Percentiles rank a stretch among this genome's conserved stretches.
Conservation (phyloP, 2,888 invertebrate genomes). For the Sphecodes monilicornis region DNA sequence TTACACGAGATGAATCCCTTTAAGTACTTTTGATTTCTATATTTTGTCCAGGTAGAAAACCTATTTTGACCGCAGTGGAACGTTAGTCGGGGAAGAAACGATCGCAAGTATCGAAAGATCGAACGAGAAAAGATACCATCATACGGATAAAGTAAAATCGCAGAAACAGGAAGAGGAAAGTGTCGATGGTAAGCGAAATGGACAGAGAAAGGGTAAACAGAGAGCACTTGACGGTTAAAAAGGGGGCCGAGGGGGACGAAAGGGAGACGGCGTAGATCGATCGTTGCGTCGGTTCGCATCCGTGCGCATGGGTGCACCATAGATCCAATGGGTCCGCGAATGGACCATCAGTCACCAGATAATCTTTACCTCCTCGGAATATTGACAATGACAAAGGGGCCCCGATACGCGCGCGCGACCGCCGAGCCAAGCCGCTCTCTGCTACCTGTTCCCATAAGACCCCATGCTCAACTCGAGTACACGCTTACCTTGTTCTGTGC, state of each 20-base stretch:
- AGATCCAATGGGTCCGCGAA: slow-evolving; percentile 73
- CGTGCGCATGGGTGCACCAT: slow-evolving; percentile 66
- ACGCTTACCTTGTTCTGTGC: not conserved
- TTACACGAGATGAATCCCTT: no score
- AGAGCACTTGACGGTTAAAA: not conserved
- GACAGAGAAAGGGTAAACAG: slow-evolving; percentile 34
- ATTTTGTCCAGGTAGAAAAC: no score
- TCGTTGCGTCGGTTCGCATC: slow-evolving; percentile 65
- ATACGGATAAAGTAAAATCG: slow-evolving; percentile 36
- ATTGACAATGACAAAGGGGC: slow-evolving; percentile 79
- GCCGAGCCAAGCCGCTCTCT: slow-evolving; percentile 27
- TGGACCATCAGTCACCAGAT: slow-evolving; percentile 78
- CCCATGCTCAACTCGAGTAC: slow-evolving; percentile 10
- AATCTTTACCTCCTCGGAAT: slow-evolving; percentile 76
- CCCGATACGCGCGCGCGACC: slow-evolving; percentile 58
- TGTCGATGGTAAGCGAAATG: not conserved
- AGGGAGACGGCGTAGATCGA: slow-evolving; percentile 50
- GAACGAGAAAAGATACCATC: slow-evolving; percentile 21
- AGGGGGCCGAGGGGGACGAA: not conserved
- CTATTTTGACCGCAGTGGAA: no score
- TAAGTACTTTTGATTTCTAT: no score
- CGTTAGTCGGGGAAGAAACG: not conserved
- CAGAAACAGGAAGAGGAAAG: slow-evolving; percentile 41
- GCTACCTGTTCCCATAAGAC: slow-evolving; percentile 72
- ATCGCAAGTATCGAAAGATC: slow-evolving; percentile 28